Conservation (phyloP, 1,140 invertebrate genomes). For the Trachelipus rathkii region DNA sequence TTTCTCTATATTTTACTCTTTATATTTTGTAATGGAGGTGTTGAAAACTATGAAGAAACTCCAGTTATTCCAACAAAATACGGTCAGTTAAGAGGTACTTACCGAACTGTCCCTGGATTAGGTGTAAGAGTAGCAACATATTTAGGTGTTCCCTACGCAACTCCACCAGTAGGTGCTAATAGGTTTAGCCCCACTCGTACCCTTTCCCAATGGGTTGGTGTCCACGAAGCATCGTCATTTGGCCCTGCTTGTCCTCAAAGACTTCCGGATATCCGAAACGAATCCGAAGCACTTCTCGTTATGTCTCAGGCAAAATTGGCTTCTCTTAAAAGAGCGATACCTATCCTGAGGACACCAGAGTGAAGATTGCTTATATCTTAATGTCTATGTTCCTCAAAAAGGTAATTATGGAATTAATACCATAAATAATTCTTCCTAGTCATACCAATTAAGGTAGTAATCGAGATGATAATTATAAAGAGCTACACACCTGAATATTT, state of each 20-base stretch:
- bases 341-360: conserved; percentile 19
- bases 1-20: neutral
- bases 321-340: neutral
- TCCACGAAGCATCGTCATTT: conserved; percentile 67
- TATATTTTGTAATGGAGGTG: neutral
- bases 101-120: conserved; percentile 12
- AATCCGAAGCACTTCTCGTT: conserved; percentile 10
- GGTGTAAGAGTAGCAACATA: conserved; percentile 46
- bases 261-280: conserved; percentile 59
- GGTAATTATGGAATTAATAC: too few species aligned
- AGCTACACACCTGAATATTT: too few species aligned
- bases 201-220: conserved; percentile 61
- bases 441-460: too few species aligned
- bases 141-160: conserved; percentile 73
- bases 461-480: too few species aligned
- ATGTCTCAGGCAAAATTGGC: neutral
- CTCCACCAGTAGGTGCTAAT: conserved; percentile 64
- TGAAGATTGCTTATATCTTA: conserved; percentile 30
- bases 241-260: conserved; percentile 74
- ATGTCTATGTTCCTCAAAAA: conserved; percentile 21
- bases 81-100: conserved; percentile 25
- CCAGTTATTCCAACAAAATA: conserved; percentile 26
- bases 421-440: too few species aligned
- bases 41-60: neutral
- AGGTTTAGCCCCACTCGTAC: conserved; percentile 57